A percentile compares a stretch with the other conserved stretches of the same genome.
phyloP scores from a whole-genome alignment of 1,140 invertebrate genomes.

The Ostrea edulis region DNA sequence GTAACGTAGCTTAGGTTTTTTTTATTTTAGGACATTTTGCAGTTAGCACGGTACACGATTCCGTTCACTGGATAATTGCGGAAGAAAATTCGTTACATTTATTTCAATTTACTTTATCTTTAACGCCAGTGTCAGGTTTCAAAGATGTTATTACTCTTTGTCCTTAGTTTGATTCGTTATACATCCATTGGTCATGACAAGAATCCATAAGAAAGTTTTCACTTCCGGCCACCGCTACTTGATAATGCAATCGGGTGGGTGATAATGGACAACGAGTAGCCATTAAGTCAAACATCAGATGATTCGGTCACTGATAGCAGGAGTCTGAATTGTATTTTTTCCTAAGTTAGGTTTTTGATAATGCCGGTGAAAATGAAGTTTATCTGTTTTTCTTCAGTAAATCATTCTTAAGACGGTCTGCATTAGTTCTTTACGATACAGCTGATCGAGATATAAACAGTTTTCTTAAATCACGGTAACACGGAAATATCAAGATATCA shows the following conservation, averaged over 20 bases:
- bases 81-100: neutral
- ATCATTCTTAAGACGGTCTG: neutral
- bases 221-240: neutral
- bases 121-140: neutral
- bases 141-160: neutral
- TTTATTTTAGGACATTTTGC: no score
- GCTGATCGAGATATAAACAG: slow-evolving; percentile 11
- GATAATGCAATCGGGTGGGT: neutral
- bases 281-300: neutral
- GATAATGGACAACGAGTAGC: slow-evolving; percentile 10
- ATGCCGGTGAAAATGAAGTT: neutral
- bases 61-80: no score
- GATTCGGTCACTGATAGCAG: slow-evolving; percentile 11
- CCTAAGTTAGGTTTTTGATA: slow-evolving; percentile 1
- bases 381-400: slow-evolving; percentile 29
- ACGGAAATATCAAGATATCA: neutral
- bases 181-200: slow-evolving; percentile 8
- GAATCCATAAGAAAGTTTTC: neutral
- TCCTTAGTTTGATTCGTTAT: neutral
- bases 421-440: neutral
- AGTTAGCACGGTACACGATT: no score
- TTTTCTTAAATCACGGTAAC: slow-evolving; percentile 15
- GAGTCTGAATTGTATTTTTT: neutral
- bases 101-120: neutral
- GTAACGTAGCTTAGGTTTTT: no score